Evolutionary conservation across 2,113 vertebrate genomes (phyloP).

Genomic region (Sander lucioperca): DNA sequence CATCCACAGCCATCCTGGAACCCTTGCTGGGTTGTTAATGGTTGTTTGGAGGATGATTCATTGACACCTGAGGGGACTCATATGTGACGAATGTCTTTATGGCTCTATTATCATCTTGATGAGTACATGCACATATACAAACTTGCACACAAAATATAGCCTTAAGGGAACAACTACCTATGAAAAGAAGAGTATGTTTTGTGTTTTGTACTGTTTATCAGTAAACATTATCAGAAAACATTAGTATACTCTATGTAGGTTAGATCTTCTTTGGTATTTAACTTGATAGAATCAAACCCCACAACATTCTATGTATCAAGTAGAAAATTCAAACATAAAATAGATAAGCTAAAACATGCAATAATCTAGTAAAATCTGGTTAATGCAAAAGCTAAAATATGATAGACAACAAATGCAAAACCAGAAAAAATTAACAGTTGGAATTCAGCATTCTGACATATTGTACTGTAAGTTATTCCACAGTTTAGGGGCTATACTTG

Average conservation of each 20-base stretch:
- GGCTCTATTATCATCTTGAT: slow-evolving; percentile 37
- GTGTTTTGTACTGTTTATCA: not conserved
- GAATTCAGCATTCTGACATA: not conserved
- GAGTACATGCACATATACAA: not conserved
- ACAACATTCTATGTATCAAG: not conserved
- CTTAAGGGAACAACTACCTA: not conserved
- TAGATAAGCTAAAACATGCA: not conserved
- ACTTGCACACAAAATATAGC: slow-evolving; percentile 9
- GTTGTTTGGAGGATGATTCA: slow-evolving; percentile 69
- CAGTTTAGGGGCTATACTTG: not conserved
- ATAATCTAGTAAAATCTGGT: not conserved
- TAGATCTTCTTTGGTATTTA: not conserved
- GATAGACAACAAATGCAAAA: not conserved
- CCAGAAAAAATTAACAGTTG: not conserved
- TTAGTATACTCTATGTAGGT: not conserved
- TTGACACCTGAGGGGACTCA: slow-evolving; percentile 60
- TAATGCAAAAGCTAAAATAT: not conserved
- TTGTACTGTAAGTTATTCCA: not conserved
- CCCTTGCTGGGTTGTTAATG: slow-evolving; percentile 63
- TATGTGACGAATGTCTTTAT: slow-evolving; percentile 32
- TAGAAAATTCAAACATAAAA: not conserved
- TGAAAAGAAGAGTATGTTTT: not conserved
- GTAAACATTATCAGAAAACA: not conserved
- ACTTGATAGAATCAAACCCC: not conserved
- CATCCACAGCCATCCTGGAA: slow-evolving; percentile 33